A percentile compares a stretch with the other conserved stretches of the same genome.
Evolutionary conservation across 2,797 vertebrate genomes (phyloP).

Genomic region (Limnodromus scolopaceus): DNA sequence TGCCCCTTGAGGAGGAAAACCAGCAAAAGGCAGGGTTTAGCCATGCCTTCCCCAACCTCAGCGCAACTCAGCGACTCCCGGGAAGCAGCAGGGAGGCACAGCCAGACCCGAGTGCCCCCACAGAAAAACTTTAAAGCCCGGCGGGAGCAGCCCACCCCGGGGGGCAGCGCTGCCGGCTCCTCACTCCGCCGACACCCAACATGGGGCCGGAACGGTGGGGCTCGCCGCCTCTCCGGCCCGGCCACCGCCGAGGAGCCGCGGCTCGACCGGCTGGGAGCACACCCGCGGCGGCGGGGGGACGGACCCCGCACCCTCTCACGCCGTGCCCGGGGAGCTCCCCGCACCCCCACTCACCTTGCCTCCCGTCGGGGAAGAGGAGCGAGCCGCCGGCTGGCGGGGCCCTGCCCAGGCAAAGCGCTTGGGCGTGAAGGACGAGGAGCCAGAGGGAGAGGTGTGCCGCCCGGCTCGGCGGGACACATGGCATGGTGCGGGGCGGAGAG

Average conservation of each 20-base stretch:
- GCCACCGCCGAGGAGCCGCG: background rate
- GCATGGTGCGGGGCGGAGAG: constrained; percentile 85
- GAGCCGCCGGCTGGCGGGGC: constrained; percentile 69
- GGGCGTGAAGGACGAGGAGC: constrained; percentile 79
- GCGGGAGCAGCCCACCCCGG: background rate
- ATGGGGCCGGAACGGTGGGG: too few species aligned
- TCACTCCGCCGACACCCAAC: background rate
- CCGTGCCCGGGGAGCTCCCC: background rate
- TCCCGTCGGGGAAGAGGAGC: constrained; percentile 78
- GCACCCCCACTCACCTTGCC: constrained; percentile 87
- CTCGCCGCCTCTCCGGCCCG: background rate
- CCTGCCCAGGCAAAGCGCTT: constrained; percentile 78
- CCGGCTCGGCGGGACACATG: constrained; percentile 80
- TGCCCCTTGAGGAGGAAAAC: background rate
- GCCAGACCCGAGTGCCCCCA: background rate
- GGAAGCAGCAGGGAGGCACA: background rate
- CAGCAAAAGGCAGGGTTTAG: background rate
- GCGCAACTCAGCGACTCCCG: accelerated
- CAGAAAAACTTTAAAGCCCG: background rate
- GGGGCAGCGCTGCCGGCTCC: background rate
- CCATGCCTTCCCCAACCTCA: background rate
- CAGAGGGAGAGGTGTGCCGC: constrained; percentile 72
- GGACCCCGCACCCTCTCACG: background rate
- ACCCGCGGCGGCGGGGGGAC: background rate
- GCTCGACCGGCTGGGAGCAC: background rate